Evolutionary conservation across 1,140 invertebrate genomes (phyloP).

Genomic region (Drosophila pallidifrons): DNA sequence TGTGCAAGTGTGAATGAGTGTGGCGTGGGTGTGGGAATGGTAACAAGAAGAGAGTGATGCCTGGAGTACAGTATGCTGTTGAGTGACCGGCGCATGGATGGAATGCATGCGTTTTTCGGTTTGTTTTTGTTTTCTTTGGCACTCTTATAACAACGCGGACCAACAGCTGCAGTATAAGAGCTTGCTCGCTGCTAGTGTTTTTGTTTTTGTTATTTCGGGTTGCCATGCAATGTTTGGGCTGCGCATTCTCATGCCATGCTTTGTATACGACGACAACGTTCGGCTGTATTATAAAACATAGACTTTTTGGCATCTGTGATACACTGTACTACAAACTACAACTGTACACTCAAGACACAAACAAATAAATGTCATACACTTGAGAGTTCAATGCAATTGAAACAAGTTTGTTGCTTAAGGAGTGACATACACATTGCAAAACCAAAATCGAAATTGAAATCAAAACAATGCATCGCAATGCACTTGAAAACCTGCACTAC

Average conservation of each 20-base stretch:
- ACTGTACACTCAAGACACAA: slow-evolving; percentile 11
- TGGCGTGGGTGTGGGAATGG: slow-evolving; percentile 19
- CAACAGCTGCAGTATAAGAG: slow-evolving; percentile 61
- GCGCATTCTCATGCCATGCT: slow-evolving; percentile 24
- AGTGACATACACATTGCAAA: slow-evolving; percentile 42
- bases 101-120: slow-evolving; percentile 27
- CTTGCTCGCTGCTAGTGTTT: slow-evolving; percentile 5
- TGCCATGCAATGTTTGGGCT: slow-evolving; percentile 47
- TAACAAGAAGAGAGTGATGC: slow-evolving; percentile 5
- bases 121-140: slow-evolving; percentile 8
- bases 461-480: slow-evolving; percentile 50
- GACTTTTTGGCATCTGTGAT: slow-evolving; percentile 35
- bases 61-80: slow-evolving; percentile 28
- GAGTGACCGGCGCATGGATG: slow-evolving; percentile 34
- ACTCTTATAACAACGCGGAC: slow-evolving; percentile 43
- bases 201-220: slow-evolving; percentile 11
- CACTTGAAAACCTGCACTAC: slow-evolving; percentile 68
- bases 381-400: slow-evolving; percentile 66
- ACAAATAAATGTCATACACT: neutral
- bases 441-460: neutral
- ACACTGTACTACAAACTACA: slow-evolving; percentile 12
- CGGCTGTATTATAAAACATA: slow-evolving; percentile 42
- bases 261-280: slow-evolving; percentile 7
- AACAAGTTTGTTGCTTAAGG: slow-evolving; percentile 62
- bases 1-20: slow-evolving; percentile 20